These are phyloP conservation scores for Sinosuthora webbiana DNA, from an alignment of 2,113 vertebrate species.

Conservation along the genomic window DNA sequence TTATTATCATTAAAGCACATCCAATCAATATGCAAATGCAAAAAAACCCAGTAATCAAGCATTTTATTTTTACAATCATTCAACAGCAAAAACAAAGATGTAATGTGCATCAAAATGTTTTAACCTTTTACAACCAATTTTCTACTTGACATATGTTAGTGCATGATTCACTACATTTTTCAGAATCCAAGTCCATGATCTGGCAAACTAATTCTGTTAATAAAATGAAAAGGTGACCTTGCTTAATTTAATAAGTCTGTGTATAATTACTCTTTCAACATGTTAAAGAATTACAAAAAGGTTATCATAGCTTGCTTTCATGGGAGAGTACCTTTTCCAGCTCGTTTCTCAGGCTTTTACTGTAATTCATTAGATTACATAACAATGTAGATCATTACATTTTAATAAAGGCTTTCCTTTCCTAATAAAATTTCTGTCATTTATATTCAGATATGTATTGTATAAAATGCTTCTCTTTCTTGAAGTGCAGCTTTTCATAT, in stretches of 20 bases:
- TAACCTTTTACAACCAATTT: conserved; percentile 38
- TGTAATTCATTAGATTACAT: conserved; percentile 52
- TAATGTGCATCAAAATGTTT: neutral
- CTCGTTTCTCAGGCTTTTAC: conserved; percentile 58
- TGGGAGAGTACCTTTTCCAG: conserved; percentile 55
- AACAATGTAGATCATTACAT: conserved; percentile 52
- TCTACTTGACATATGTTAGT: conserved; percentile 49
- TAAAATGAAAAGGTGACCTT: conserved; percentile 73
- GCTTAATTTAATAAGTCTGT: conserved; percentile 64
- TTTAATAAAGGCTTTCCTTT: conserved; percentile 56
- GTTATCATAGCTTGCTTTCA: conserved; percentile 56
- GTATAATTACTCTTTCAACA: conserved; percentile 68
- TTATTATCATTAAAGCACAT: conserved; percentile 8
- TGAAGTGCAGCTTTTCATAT: neutral
- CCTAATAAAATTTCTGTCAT: conserved; percentile 55
- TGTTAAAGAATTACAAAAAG: conserved; percentile 59
- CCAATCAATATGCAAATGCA: neutral
- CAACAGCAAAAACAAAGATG: neutral
- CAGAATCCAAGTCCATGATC: conserved; percentile 31
- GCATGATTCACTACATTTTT: conserved; percentile 12
- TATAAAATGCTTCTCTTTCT: neutral
- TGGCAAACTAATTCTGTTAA: conserved; percentile 55
- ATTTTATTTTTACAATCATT: neutral
- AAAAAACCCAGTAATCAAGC: neutral
- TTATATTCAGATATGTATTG: conserved; percentile 25